These are phyloP conservation scores for Mesoligia furuncula DNA, from an alignment of 2,888 invertebrate species.

Conservation along the genomic window DNA sequence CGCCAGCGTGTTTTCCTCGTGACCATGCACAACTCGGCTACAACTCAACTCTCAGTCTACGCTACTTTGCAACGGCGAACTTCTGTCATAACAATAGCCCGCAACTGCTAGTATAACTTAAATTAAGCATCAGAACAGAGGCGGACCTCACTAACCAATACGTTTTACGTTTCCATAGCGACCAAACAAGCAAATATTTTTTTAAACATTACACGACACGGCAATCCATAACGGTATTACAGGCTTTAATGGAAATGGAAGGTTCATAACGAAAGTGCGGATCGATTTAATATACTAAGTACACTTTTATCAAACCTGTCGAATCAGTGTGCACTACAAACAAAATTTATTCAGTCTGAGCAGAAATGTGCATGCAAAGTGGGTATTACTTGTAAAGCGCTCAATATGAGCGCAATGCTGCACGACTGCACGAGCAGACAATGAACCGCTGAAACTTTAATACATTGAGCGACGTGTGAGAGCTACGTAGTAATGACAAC, in stretches of 20 bases:
- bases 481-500: conserved; percentile 58
- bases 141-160: conserved; percentile 14
- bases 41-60: conserved; percentile 54
- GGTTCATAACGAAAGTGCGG: conserved; percentile 43
- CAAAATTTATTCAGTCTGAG: conserved; percentile 66
- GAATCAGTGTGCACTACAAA: conserved; percentile 52
- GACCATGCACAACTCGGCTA: conserved; percentile 72
- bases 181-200: conserved; percentile 34
- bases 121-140: conserved; percentile 30
- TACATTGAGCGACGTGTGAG: conserved; percentile 69
- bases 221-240: conserved; percentile 27
- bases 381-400: conserved; percentile 73
- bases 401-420: conserved; percentile 72
- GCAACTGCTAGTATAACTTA: conserved; percentile 31
- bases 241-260: conserved; percentile 34
- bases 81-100: conserved; percentile 43
- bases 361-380: conserved; percentile 73
- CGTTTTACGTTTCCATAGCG: conserved; percentile 35
- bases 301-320: conserved; percentile 52
- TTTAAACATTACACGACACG: conserved; percentile 29
- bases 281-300: conserved; percentile 60
- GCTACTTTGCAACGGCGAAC: conserved; percentile 56
- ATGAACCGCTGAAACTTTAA: conserved; percentile 83
- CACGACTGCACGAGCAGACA: conserved; percentile 68
- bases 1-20: conserved; percentile 87